Percentiles rank a stretch among this genome's conserved stretches.
phyloP scores from a whole-genome alignment of 2,888 invertebrate genomes.

The Euplexia lucipara region DNA sequence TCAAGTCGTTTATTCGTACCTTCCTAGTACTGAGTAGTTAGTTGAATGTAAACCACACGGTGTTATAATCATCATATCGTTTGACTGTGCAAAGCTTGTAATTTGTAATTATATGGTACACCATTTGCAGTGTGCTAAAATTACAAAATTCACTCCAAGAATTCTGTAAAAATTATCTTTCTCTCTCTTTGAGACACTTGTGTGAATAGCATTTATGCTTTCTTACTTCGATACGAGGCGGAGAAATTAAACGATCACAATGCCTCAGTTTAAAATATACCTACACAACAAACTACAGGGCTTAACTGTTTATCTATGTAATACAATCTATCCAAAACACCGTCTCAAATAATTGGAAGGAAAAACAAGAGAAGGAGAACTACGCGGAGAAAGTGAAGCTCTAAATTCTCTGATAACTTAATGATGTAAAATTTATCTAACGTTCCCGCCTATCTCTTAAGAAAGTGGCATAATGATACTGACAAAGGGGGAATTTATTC shows the following conservation, averaged over 20 bases:
- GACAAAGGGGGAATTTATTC: conserved; percentile 76
- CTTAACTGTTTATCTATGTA: conserved; percentile 6
- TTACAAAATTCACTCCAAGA: conserved; percentile 1
- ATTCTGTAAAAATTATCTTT: background rate
- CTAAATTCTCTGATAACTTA: conserved; percentile 55
- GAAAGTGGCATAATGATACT: conserved; percentile 72
- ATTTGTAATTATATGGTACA: background rate
- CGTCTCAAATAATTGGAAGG: conserved; percentile 22
- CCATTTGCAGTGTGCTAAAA: background rate
- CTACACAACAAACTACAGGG: background rate
- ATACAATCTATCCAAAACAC: conserved; percentile 32
- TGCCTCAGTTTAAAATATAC: conserved; percentile 4
- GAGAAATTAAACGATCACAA: background rate
- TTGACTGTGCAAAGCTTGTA: background rate
- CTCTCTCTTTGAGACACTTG: background rate
- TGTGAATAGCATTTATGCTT: conserved; percentile 3
- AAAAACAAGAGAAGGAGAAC: conserved; percentile 35
- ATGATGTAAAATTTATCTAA: conserved; percentile 64
- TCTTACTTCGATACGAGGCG: background rate
- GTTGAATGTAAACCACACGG: background rate
- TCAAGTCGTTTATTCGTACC: background rate
- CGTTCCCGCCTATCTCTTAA: conserved; percentile 61
- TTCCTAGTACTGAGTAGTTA: conserved; percentile 13
- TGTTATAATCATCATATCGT: background rate
- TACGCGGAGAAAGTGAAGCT: conserved; percentile 33